These are phyloP conservation scores for Campoplex nolae DNA, from an alignment of 2,888 invertebrate genomes.

Conservation along the genomic window DNA sequence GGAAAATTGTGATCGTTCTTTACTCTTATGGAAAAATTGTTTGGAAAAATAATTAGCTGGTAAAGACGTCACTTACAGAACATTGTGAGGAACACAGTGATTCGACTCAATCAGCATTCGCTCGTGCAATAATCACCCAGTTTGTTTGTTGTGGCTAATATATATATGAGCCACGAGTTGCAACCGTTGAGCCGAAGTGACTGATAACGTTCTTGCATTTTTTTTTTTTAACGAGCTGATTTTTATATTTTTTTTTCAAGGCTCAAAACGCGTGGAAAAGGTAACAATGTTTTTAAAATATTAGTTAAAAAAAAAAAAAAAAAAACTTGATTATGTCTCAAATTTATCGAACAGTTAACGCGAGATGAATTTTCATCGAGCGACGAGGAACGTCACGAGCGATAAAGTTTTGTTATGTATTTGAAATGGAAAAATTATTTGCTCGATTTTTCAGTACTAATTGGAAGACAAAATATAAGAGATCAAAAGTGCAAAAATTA, in stretches of 20 bases:
- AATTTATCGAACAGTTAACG: background rate
- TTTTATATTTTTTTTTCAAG: conserved; percentile 56
- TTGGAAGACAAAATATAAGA: background rate
- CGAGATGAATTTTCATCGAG: background rate
- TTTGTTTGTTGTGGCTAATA: conserved; percentile 70
- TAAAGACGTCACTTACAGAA: conserved; percentile 46
- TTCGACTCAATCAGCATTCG: conserved; percentile 60
- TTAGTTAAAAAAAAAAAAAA: background rate
- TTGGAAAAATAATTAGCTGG: background rate
- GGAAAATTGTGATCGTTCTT: background rate
- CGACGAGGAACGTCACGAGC: background rate
- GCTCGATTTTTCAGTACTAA: background rate
- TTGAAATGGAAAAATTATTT: background rate
- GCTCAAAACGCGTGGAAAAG: conserved; percentile 17
- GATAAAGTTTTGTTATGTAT: background rate
- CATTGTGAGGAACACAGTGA: conserved; percentile 54
- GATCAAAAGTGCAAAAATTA: background rate
- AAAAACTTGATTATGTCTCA: conserved; percentile 21
- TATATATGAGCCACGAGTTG: conserved; percentile 67
- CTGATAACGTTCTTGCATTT: conserved; percentile 76
- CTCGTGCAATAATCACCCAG: conserved; percentile 68
- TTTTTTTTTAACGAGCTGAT: conserved; percentile 65
- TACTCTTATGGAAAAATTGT: background rate
- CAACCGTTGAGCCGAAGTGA: conserved; percentile 59
- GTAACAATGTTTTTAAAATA: conserved; percentile 13